A percentile compares a stretch with the other conserved stretches of the same genome.
Conservation (phyloP, 2,888 invertebrate genomes). For the Antheraea assamensis region DNA sequence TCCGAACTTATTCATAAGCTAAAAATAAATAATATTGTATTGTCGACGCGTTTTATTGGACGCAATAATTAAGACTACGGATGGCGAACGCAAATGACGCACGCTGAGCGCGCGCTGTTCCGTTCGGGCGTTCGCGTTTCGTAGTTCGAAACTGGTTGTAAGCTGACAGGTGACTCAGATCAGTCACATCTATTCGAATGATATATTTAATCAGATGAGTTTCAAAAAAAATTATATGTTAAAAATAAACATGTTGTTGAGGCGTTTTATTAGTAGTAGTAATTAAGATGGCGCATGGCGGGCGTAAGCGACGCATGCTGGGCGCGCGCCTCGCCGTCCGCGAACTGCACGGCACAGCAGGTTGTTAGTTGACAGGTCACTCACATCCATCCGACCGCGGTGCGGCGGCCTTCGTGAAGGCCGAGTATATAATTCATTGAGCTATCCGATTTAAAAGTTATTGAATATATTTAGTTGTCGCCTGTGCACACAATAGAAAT, state of each 20-base stretch:
- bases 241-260: slow-evolving; percentile 67
- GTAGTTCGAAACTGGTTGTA: not conserved
- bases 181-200: slow-evolving; percentile 46
- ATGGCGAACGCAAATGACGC: slow-evolving; percentile 46
- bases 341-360: slow-evolving; percentile 3
- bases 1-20: slow-evolving; percentile 62
- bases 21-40: slow-evolving; percentile 46
- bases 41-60: slow-evolving; percentile 74
- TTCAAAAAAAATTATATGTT: not conserved
- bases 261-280: slow-evolving; percentile 74
- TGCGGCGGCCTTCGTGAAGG: slow-evolving; percentile 70
- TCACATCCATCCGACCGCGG: slow-evolving; percentile 57
- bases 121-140: not conserved
- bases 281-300: slow-evolving; percentile 71
- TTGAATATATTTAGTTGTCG: slow-evolving; percentile 20
- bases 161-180: slow-evolving; percentile 62
- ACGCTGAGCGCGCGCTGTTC: slow-evolving; percentile 8
- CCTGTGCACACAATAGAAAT: slow-evolving; percentile 3
- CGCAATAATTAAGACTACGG: slow-evolving; percentile 74
- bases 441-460: slow-evolving; percentile 33
- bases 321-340: slow-evolving; percentile 11
- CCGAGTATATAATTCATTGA: slow-evolving; percentile 51
- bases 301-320: slow-evolving; percentile 37
- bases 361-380: slow-evolving; percentile 58
- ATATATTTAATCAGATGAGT: not conserved